Percentiles rank a stretch among this genome's conserved stretches.
Conservation (phyloP, 2,888 invertebrate species). For the Latheticus oryzae region DNA sequence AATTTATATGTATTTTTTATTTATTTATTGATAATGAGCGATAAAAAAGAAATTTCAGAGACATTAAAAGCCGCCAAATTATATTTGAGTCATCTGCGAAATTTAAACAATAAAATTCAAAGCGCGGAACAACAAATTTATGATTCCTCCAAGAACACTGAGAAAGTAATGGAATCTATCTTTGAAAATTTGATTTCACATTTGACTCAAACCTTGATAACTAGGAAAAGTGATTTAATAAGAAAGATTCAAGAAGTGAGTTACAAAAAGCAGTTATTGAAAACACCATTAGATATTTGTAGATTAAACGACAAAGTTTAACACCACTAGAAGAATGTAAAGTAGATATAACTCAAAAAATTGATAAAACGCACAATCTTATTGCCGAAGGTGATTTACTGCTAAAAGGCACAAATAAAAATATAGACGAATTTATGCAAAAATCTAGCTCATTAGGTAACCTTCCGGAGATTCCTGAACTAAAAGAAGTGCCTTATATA, state of each 20-base stretch:
- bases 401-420: constrained; percentile 44
- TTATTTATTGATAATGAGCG: constrained; percentile 35
- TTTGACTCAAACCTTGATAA: constrained; percentile 51
- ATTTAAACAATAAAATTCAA: constrained; percentile 54
- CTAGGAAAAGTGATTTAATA: constrained; percentile 53
- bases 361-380: constrained; percentile 59
- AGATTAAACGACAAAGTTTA: constrained; percentile 60
- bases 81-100: constrained; percentile 55
- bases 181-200: constrained; percentile 55
- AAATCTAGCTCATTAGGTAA: constrained; percentile 63
- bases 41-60: constrained; percentile 55
- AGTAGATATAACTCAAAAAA: constrained; percentile 61
- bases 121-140: constrained; percentile 57
- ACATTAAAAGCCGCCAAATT: constrained; percentile 56
- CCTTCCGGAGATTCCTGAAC: constrained; percentile 69
- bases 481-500: constrained; percentile 70
- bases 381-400: constrained; percentile 56
- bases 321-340: constrained; percentile 63
- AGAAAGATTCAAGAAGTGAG: constrained; percentile 52
- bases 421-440: constrained; percentile 52
- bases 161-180: constrained; percentile 53
- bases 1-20: too few relatives aligned
- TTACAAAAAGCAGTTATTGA: neutral
- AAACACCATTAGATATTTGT: constrained; percentile 1
- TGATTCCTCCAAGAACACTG: constrained; percentile 57